phyloP scores from a whole-genome alignment of 2,888 invertebrate genomes.

The Cephus nigrinus region DNA sequence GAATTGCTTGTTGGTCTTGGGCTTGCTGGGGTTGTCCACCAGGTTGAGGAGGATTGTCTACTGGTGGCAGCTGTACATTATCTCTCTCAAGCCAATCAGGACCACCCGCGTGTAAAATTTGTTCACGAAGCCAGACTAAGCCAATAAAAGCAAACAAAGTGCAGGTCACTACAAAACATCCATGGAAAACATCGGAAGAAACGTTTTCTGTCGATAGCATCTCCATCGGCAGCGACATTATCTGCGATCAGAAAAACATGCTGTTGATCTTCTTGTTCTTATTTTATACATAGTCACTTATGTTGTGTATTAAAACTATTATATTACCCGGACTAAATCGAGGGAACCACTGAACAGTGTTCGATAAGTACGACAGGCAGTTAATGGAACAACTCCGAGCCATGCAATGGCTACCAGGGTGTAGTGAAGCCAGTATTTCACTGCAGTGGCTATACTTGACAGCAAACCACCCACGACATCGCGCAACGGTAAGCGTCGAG shows the following conservation, averaged over 20 bases:
- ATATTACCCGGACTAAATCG: slow-evolving; percentile 74
- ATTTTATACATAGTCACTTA: background rate
- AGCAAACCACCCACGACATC: slow-evolving; percentile 93
- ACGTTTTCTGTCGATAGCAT: slow-evolving; percentile 94
- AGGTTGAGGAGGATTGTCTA: slow-evolving; percentile 68
- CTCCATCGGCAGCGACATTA: slow-evolving; percentile 87
- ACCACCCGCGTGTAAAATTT: slow-evolving; percentile 96
- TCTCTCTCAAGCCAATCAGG: slow-evolving; percentile 95
- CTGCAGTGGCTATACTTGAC: slow-evolving; percentile 89
- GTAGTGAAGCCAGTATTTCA: slow-evolving; percentile 97
- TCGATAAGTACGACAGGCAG: slow-evolving; percentile 95
- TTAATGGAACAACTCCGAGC: slow-evolving; percentile 96
- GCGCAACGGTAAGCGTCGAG: slow-evolving; percentile 91
- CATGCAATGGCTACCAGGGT: slow-evolving; percentile 97
- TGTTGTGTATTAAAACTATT: background rate
- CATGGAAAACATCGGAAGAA: slow-evolving; percentile 93
- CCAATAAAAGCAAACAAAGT: slow-evolving; percentile 97
- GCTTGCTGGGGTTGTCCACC: slow-evolving; percentile 41
- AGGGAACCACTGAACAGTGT: slow-evolving; percentile 92
- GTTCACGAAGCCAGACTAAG: slow-evolving; percentile 96
- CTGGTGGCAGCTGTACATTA: slow-evolving; percentile 66
- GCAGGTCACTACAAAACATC: slow-evolving; percentile 96
- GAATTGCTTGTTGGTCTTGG: slow-evolving; percentile 43
- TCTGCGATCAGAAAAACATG: slow-evolving; percentile 55
- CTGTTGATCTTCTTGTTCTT: slow-evolving; percentile 5